Base-by-base conservation (phyloP, 92 coral and sea anemone genomes). In the Siderastrea radians region DNA sequence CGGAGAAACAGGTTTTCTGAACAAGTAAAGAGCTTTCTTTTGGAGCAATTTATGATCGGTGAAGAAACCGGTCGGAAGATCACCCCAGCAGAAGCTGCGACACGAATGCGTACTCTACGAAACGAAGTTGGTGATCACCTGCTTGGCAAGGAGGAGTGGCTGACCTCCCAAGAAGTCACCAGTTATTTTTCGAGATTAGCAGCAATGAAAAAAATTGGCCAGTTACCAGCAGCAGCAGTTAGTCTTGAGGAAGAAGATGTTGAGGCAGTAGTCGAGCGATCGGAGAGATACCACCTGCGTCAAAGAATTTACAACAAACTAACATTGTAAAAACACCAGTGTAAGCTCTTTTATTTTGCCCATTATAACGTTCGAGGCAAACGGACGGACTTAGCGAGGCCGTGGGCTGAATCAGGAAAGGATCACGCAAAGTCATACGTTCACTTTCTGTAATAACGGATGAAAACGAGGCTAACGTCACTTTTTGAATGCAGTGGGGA, bases 61-160 rank as follows among this genome's bases (percentile, higher is more conserved):
- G 91, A 86, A 57, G 91, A 90, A 43, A 90, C 93, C 4, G 91
- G 91, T 13, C 66, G 84, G 49, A 90, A 90, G 19, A 83, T 85
- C 2, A 90, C 84, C 12, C 85, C 93, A 6, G 60, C 63, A 8
- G 90, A 90, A 70, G 79, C 90, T 10, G 59, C 83, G 14, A 63
- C 13, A 49, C 86, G 90, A 10, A 90, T 90, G 82, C 73, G 83
- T 13, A n/a, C 90, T 16, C 14, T 78, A 26, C 87, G 83, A 13
- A 66, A 79, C 67, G 72, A 51, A 2, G 66, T 4, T 59, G 87
- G 91, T 13, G 46, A 62, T 26, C 57, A 51, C 10, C 38, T 77
- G n/a, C 84, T 89, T 71, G 84, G 13, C 4, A 89, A 78, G 14
- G 79, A 74, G 44, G 86, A 89, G 3, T 89, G 93, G 93, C 69